Percentiles rank a stretch among this genome's conserved stretches.
phyloP scores from a whole-genome alignment of 2,888 invertebrate species.

The Eurois occulta region DNA sequence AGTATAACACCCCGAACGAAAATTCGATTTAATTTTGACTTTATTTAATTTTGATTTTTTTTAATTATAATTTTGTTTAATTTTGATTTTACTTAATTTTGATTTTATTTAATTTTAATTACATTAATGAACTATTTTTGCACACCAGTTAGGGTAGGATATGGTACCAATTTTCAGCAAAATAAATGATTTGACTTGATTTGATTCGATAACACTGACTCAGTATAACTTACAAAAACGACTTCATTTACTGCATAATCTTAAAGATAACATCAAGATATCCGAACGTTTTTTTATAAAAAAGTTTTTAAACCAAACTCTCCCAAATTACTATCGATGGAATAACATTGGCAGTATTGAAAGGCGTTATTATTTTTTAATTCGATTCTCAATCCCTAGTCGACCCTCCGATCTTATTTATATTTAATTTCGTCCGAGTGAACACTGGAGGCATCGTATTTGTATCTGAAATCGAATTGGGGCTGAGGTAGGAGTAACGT shows the following conservation, averaged over 20 bases:
- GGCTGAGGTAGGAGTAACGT: conserved; percentile 42
- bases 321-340: conserved; percentile 42
- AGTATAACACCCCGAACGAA: no score
- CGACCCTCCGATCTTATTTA: conserved; percentile 79
- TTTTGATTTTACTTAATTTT: no score
- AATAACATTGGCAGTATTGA: conserved; percentile 66
- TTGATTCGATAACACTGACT: no score
- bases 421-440: conserved; percentile 80
- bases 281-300: conserved; percentile 19
- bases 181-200: no score
- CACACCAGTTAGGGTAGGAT: no score
- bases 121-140: no score
- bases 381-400: conserved; percentile 77
- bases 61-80: no score
- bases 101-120: no score
- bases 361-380: conserved; percentile 81
- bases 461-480: conserved; percentile 64
- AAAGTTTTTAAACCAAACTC: conserved; percentile 34
- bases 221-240: conserved; percentile 17
- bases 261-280: conserved; percentile 6
- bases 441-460: conserved; percentile 69
- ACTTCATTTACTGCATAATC: conserved; percentile 20
- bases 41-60: no score
- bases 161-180: no score
- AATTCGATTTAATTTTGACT: no score